Conservation (phyloP, 2,797 vertebrate genomes). For the Tokudaia tokunoshimensis region DNA sequence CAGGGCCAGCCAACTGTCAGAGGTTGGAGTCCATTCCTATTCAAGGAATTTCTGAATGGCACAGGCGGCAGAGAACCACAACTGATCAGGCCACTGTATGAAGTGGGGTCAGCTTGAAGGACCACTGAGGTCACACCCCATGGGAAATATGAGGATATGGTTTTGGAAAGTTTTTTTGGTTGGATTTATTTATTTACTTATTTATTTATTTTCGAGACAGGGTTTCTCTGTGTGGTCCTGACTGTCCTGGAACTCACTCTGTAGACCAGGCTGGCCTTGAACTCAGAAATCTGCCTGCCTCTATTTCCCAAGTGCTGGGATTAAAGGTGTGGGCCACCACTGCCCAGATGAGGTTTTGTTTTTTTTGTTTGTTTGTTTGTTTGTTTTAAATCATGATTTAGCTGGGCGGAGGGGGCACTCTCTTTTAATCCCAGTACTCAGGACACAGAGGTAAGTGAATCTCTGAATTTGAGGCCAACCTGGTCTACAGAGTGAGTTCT, state of each 20-base stretch:
- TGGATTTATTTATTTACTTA: background rate
- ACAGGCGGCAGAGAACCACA: background rate
- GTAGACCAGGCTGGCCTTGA: too few species aligned
- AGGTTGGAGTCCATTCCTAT: background rate
- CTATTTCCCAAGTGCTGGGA: too few species aligned
- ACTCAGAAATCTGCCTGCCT: too few species aligned
- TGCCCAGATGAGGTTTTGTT: too few species aligned
- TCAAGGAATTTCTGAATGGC: background rate
- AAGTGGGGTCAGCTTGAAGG: background rate
- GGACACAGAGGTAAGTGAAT: background rate
- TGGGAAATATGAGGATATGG: background rate
- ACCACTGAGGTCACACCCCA: rapidly evolving
- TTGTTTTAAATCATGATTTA: background rate
- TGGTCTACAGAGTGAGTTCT: background rate
- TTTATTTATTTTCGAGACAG: too few species aligned
- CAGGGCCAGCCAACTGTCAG: background rate
- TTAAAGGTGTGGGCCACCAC: too few species aligned
- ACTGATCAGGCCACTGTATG: background rate
- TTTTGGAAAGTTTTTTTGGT: background rate
- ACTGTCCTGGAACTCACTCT: too few species aligned
- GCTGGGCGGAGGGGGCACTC: too few species aligned
- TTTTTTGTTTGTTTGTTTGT: too few species aligned
- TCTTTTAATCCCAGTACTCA: background rate
- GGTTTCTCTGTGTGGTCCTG: too few species aligned
- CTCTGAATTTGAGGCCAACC: background rate